These are phyloP conservation scores for Eumaeus atala DNA, from an alignment of 1,140 invertebrate genomes.

Conservation along the genomic window DNA sequence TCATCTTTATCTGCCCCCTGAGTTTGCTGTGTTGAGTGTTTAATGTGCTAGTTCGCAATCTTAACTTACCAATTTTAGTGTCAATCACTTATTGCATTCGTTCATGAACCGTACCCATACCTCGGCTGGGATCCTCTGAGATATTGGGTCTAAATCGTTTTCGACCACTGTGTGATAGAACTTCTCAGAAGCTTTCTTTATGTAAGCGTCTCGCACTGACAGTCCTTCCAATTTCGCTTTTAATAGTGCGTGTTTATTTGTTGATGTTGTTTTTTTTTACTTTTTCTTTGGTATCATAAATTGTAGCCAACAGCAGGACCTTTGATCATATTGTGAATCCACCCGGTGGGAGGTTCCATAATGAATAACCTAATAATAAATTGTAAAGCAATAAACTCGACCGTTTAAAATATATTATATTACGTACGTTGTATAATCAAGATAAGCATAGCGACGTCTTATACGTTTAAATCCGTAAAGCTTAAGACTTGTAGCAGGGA, in stretches of 20 bases:
- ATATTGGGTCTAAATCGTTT: slow-evolving; percentile 64
- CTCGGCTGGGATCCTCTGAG: slow-evolving; percentile 72
- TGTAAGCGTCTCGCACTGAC: slow-evolving; percentile 55
- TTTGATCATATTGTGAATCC: too few relatives aligned
- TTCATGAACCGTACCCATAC: slow-evolving; percentile 73
- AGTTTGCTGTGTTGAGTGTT: slow-evolving; percentile 68
- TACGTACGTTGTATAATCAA: too few relatives aligned
- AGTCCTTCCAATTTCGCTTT: slow-evolving; percentile 72
- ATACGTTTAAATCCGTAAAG: too few relatives aligned
- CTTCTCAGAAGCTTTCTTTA: slow-evolving; percentile 43
- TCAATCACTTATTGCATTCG: slow-evolving; percentile 67
- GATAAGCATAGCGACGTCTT: too few relatives aligned
- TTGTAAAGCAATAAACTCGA: too few relatives aligned
- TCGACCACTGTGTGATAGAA: slow-evolving; percentile 63
- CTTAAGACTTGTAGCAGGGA: too few relatives aligned
- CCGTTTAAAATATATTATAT: too few relatives aligned
- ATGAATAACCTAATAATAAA: too few relatives aligned
- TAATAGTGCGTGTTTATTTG: slow-evolving; percentile 49
- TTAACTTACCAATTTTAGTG: slow-evolving; percentile 66
- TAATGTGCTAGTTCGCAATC: slow-evolving; percentile 68
- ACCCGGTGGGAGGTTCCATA: too few relatives aligned
- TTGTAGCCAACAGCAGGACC: too few relatives aligned
- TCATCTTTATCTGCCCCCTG: slow-evolving; percentile 63
- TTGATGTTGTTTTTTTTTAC: slow-evolving; percentile 36
- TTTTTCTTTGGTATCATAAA: too few relatives aligned